Base-by-base conservation (phyloP, 2,797 vertebrate species). In the Cephalopachus bancanus region DNA sequence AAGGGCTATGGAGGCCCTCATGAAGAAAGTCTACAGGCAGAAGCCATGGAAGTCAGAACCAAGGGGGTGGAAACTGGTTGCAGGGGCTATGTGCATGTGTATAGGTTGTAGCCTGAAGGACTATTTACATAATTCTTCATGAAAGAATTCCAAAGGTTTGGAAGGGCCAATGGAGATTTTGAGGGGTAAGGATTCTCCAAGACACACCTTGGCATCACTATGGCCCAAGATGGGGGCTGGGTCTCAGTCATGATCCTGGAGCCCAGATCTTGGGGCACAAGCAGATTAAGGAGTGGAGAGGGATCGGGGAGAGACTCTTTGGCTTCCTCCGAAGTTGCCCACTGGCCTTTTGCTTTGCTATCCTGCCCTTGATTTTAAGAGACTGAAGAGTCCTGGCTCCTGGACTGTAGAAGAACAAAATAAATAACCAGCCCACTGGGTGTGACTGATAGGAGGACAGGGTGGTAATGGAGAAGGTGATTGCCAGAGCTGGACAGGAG, bases 111-210 rank as follows among this genome's bases (percentile, higher is more conserved):
- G n/a, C n/a, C 37, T 91, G 69, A 87, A 79, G 22, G n/a, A 33
- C 5, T 74, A 88, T 83, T 71, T 88, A 55, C 9, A 28, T 49
- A 92, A 79, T n/a, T 93, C 16, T 91, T 90, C 62, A 55, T 60
- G 76, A 97, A 93, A 51, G 15, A 62, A 75, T 91, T 71, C 94
- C 78, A 83, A 93, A 94, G 51, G 85, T 51, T 53, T 81, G 33
- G 59, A 89, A 96, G 24, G 7, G 53, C 49, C 76, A 24, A 57
- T 69, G 37, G 64, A 78, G 64, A 79, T 85, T 24, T 88, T 7
- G 16, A 72, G 17, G 57, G 51, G 28, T 20, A 88, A 49, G 44
- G 0, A 8, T 53, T 85, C 81, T 75, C 16, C 15, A 93, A 96
- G 69, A 78, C 28, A 83, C 5, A 79, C 30, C 28, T 60, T 83